phyloP scores from a whole-genome alignment of 2,797 vertebrate species.

The Neopelma chrysocephalum region DNA sequence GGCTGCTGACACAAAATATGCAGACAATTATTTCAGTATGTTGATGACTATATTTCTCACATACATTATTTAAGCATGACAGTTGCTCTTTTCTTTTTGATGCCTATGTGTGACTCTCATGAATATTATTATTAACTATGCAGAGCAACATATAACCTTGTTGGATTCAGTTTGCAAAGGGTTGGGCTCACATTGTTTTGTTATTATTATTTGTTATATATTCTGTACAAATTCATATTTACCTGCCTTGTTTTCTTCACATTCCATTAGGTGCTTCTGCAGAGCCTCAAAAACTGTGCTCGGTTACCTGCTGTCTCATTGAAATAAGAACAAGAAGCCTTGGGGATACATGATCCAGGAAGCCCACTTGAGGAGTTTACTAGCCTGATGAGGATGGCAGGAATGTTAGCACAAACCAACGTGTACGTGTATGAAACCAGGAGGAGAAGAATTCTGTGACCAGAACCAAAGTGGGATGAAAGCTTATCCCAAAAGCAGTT shows the following conservation, averaged over 20 bases:
- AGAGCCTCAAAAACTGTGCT: not conserved
- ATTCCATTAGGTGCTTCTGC: not conserved
- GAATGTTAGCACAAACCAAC: not conserved
- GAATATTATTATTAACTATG: not conserved
- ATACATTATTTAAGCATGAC: not conserved
- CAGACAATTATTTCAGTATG: not conserved
- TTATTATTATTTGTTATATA: not conserved
- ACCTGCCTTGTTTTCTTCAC: not conserved
- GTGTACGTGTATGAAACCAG: rapidly evolving
- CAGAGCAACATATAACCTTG: not conserved
- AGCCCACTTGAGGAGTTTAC: not conserved
- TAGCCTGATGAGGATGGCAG: not conserved
- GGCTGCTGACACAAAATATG: not conserved
- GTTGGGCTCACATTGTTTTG: not conserved
- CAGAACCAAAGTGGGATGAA: not conserved
- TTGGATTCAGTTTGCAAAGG: not conserved
- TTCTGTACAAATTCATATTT: not conserved
- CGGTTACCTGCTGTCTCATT: not conserved
- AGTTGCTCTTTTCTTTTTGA: not conserved
- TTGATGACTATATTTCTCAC: not conserved
- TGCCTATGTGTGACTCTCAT: not conserved
- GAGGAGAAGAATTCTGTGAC: not conserved
- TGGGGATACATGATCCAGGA: not conserved
- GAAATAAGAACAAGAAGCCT: not conserved
- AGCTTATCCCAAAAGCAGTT: not conserved